phyloP scores from a whole-genome alignment of 1,140 invertebrate genomes.

The Argopecten irradians region DNA sequence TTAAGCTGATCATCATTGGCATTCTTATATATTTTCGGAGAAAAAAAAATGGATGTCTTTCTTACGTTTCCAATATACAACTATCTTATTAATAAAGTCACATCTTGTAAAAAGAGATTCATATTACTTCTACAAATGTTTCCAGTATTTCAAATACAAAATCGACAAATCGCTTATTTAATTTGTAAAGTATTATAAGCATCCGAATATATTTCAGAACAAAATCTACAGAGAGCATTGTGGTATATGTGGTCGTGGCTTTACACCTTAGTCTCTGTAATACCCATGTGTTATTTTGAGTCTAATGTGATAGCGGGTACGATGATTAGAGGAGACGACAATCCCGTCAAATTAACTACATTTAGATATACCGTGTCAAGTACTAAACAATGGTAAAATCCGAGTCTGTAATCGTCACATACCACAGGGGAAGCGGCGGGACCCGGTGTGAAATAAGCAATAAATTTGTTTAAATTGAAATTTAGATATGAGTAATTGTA shows the following conservation, averaged over 20 bases:
- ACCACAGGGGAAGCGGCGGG: not conserved
- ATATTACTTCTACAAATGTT: too few relatives aligned
- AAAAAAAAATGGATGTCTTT: too few relatives aligned
- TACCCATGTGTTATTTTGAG: not conserved
- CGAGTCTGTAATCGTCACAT: not conserved
- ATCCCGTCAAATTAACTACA: not conserved
- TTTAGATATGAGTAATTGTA: conserved; percentile 9
- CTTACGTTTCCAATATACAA: too few relatives aligned
- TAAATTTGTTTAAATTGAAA: conserved; percentile 19
- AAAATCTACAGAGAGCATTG: not conserved
- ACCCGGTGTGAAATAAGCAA: not conserved
- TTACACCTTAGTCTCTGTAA: not conserved
- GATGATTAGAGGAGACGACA: not conserved
- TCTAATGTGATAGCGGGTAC: not conserved
- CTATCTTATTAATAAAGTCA: too few relatives aligned
- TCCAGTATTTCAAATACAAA: too few relatives aligned
- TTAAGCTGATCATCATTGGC: too few relatives aligned
- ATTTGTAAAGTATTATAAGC: not conserved
- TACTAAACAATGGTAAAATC: conserved; percentile 2
- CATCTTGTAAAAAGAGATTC: too few relatives aligned
- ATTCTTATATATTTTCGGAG: too few relatives aligned
- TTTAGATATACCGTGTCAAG: conserved; percentile 1
- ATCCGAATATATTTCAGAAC: not conserved
- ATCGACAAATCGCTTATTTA: not conserved
- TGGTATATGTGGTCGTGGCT: not conserved